phyloP scores from a whole-genome alignment of 2,888 invertebrate species.

The Phyto melanocephala region DNA sequence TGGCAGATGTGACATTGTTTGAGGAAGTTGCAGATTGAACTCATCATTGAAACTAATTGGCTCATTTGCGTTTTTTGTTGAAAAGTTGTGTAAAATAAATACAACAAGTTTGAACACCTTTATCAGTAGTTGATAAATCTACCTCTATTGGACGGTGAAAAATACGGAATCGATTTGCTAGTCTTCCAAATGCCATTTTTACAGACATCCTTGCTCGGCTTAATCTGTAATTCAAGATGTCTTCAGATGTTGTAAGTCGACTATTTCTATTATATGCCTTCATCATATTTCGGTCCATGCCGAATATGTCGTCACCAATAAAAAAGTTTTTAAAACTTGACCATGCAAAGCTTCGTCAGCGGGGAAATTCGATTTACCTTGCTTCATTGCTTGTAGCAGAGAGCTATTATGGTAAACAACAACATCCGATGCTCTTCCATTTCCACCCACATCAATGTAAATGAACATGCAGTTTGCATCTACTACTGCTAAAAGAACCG shows the following conservation, averaged over 20 bases:
- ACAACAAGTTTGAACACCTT: too few species aligned
- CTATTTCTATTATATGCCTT: not conserved
- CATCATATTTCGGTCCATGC: not conserved
- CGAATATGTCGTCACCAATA: conserved; percentile 16
- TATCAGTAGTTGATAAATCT: not conserved
- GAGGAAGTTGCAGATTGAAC: not conserved
- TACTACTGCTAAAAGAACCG: not conserved
- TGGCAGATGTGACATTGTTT: not conserved
- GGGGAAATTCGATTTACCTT: not conserved
- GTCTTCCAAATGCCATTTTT: conserved; percentile 29
- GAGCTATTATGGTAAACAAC: not conserved
- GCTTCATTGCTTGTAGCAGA: not conserved
- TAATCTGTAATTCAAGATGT: not conserved
- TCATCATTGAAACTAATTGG: not conserved
- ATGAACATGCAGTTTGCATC: not conserved
- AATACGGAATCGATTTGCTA: conserved; percentile 16
- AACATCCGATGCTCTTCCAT: conserved; percentile 10
- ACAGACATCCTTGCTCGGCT: conserved; percentile 4
- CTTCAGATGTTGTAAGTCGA: not conserved
- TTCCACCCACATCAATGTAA: conserved; percentile 4
- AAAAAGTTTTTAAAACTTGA: conserved; percentile 1
- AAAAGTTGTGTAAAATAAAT: too few species aligned
- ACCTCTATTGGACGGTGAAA: conserved; percentile 32
- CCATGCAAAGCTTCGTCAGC: conserved; percentile 13
- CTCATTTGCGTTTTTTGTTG: too few species aligned